Conservation (phyloP, 2,888 invertebrate species). For the Drosophila longiperda region DNA sequence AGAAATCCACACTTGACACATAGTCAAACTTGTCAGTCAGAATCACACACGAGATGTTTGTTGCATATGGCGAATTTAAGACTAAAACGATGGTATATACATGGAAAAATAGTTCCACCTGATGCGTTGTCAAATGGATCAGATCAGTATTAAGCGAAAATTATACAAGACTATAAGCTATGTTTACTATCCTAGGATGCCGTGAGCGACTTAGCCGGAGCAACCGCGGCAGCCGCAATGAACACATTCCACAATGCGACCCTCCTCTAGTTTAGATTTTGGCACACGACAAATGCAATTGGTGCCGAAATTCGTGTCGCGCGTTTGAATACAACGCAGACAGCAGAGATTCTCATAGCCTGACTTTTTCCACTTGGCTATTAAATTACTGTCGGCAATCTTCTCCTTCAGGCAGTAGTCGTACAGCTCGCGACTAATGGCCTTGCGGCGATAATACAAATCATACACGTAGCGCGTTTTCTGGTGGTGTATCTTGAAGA, state of each 20-base stretch:
- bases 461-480: conserved; percentile 98
- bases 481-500: conserved; percentile 99
- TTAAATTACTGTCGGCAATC: conserved; percentile 98
- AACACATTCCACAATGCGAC: conserved; percentile 97
- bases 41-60: not conserved
- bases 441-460: conserved; percentile 97
- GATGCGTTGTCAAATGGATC: not conserved
- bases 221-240: conserved; percentile 99
- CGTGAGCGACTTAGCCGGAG: conserved; percentile 88
- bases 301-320: conserved; percentile 99
- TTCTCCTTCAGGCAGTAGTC: conserved; percentile 98
- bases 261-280: conserved; percentile 98
- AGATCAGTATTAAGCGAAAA: not conserved
- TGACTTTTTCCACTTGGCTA: conserved; percentile 99
- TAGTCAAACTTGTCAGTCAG: not conserved
- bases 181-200: too few relatives aligned
- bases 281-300: conserved; percentile 99
- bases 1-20: not conserved
- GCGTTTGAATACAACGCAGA: conserved; percentile 97
- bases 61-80: not conserved
- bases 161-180: not conserved
- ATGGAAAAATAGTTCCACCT: conserved; percentile 1
- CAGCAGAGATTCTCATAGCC: conserved; percentile 99
- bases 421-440: conserved; percentile 97
- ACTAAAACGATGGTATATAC: conserved; percentile 20